Conservation (phyloP, 2,888 invertebrate genomes). For the Cantharis rufa region DNA sequence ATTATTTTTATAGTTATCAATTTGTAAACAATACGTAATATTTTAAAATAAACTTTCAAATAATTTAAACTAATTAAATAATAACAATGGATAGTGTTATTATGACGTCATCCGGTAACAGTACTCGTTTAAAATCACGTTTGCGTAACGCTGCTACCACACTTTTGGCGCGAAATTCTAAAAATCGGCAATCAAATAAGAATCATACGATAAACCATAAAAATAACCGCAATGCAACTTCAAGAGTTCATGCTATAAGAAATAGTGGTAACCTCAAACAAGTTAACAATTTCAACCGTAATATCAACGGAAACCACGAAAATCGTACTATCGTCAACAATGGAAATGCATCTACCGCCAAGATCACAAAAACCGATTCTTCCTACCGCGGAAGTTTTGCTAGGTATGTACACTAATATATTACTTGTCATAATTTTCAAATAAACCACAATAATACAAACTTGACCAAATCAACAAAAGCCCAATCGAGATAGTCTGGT, state of each 20-base stretch:
- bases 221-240: conserved; percentile 24
- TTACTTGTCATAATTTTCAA: neutral
- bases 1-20: neutral
- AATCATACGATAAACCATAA: conserved; percentile 29
- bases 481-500: too few species aligned
- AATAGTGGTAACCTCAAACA: conserved; percentile 29
- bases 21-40: conserved; percentile 14
- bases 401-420: conserved; percentile 24
- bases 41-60: neutral
- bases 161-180: conserved; percentile 34
- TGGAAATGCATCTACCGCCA: conserved; percentile 19
- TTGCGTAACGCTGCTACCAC: conserved; percentile 54
- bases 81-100: conserved; percentile 59
- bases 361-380: conserved; percentile 16
- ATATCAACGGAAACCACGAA: conserved; percentile 27
- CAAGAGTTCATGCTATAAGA: conserved; percentile 21
- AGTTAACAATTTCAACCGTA: conserved; percentile 27
- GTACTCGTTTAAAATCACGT: conserved; percentile 52
- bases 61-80: conserved; percentile 1
- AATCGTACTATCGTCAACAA: conserved; percentile 23
- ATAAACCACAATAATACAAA: too few species aligned
- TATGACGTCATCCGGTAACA: conserved; percentile 59
- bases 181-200: conserved; percentile 23
- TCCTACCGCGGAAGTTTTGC: conserved; percentile 31
- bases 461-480: too few species aligned